Percentiles rank a stretch among this genome's conserved stretches.
Conservation (phyloP, 2,888 invertebrate genomes). For the Tetropium fuscum region DNA sequence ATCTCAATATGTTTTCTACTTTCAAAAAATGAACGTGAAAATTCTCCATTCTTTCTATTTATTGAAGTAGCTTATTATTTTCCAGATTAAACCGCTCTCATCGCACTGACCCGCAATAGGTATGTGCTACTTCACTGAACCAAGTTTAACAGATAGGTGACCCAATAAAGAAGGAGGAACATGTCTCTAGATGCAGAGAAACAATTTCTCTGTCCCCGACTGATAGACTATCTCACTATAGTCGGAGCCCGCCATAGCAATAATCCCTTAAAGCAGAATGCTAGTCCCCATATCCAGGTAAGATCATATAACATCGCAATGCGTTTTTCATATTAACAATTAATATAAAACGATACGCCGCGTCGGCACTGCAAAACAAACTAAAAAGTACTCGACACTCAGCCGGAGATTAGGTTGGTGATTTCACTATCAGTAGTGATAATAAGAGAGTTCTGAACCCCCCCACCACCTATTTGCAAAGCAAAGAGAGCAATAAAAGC, state of each 20-base stretch:
- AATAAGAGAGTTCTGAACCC: no score
- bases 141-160: slow-evolving; percentile 31
- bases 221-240: slow-evolving; percentile 97
- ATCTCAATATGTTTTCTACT: no score
- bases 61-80: no score
- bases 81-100: slow-evolving; percentile 5
- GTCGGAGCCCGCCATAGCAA: slow-evolving; percentile 88
- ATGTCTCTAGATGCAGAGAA: slow-evolving; percentile 76
- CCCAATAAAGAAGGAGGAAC: slow-evolving; percentile 33
- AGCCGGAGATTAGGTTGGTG: no score
- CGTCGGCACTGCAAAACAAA: neutral
- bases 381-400: no score
- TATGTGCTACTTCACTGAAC: slow-evolving; percentile 15
- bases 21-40: no score
- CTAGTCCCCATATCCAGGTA: slow-evolving; percentile 85
- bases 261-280: slow-evolving; percentile 73
- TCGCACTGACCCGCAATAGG: slow-evolving; percentile 8
- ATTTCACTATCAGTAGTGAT: no score
- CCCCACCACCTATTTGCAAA: no score
- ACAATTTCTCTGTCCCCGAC: slow-evolving; percentile 85
- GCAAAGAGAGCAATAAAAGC: no score
- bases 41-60: no score
- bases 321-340: neutral
- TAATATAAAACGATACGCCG: neutral
- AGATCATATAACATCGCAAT: slow-evolving; percentile 38